A percentile compares a stretch with the other conserved stretches of the same genome.
Evolutionary conservation across 2,888 invertebrate species (phyloP).

Genomic region (Lissonota sp.): DNA sequence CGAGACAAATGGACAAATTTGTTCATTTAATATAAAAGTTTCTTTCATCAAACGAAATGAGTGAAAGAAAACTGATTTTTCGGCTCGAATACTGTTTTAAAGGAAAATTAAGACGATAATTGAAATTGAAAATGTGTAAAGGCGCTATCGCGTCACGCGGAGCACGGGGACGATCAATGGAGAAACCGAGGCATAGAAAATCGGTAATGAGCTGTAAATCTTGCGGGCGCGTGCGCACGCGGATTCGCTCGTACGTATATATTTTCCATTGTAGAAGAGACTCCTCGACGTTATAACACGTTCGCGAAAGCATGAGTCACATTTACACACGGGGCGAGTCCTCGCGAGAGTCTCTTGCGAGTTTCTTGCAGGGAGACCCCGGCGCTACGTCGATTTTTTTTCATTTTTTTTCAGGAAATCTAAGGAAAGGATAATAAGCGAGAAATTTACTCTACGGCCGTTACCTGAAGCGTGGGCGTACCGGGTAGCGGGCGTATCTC

Average conservation of each 20-base stretch:
- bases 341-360: slow-evolving; percentile 40
- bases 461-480: slow-evolving; percentile 71
- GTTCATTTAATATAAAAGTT: too few relatives aligned
- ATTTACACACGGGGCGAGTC: slow-evolving; percentile 18
- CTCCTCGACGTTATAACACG: slow-evolving; percentile 52
- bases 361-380: slow-evolving; percentile 49
- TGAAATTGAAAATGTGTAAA: slow-evolving; percentile 19
- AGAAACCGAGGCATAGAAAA: slow-evolving; percentile 70
- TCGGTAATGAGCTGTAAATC: slow-evolving; percentile 83
- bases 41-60: too few relatives aligned
- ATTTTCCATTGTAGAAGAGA: slow-evolving; percentile 65
- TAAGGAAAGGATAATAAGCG: slow-evolving; percentile 82
- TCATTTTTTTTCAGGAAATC: slow-evolving; percentile 72
- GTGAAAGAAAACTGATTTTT: too few relatives aligned
- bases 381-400: slow-evolving; percentile 69
- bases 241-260: background rate
- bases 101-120: background rate
- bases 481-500: slow-evolving; percentile 63
- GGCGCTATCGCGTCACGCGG: background rate
- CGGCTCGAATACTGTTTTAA: too few relatives aligned
- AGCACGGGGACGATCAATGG: slow-evolving; percentile 43
- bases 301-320: slow-evolving; percentile 63
- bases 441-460: slow-evolving; percentile 80
- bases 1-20: too few relatives aligned
- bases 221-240: slow-evolving; percentile 65